A percentile compares a stretch with the other conserved stretches of the same genome.
These are phyloP conservation scores for Chymomyza costata DNA, from an alignment of 1,140 invertebrate genomes.

Conservation along the genomic window DNA sequence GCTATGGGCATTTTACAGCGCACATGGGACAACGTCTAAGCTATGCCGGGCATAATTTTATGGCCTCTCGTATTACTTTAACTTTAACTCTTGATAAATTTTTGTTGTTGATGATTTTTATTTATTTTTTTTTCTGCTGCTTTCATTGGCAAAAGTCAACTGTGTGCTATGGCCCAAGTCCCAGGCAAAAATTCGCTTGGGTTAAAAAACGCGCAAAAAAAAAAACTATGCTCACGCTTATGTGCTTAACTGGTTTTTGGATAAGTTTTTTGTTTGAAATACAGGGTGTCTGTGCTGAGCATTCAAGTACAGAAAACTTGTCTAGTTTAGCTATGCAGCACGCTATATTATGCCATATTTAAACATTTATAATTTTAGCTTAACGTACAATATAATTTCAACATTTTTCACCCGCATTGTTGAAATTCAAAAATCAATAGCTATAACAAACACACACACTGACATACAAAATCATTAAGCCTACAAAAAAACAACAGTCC, in stretches of 20 bases:
- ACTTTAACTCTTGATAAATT: slow-evolving; percentile 64
- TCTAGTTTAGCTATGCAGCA: slow-evolving; percentile 1
- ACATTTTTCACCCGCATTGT: slow-evolving; percentile 71
- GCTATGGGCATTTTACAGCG: no score
- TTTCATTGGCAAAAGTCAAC: slow-evolving; percentile 62
- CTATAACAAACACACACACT: slow-evolving; percentile 21
- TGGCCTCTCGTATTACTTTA: no score
- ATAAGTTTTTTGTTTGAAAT: slow-evolving; percentile 29
- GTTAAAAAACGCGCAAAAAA: slow-evolving; percentile 31
- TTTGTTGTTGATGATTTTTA: slow-evolving; percentile 49
- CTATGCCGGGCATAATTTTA: slow-evolving; percentile 37
- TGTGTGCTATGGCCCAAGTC: slow-evolving; percentile 34
- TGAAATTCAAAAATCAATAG: slow-evolving; percentile 67
- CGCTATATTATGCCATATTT: slow-evolving; percentile 38
- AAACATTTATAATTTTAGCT: slow-evolving; percentile 51
- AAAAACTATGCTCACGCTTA: slow-evolving; percentile 42
- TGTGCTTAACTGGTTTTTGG: slow-evolving; percentile 55
- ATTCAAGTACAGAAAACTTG: background rate
- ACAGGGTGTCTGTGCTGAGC: slow-evolving; percentile 21
- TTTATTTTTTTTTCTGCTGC: slow-evolving; percentile 19
- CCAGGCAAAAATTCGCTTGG: slow-evolving; percentile 50
- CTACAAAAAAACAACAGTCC: no score
- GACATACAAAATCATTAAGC: slow-evolving; percentile 47
- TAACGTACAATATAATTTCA: slow-evolving; percentile 65
- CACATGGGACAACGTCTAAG: slow-evolving; percentile 39